These are phyloP conservation scores for Gambelia wislizenii DNA, from an alignment of 2,797 vertebrate genomes.

Conservation along the genomic window DNA sequence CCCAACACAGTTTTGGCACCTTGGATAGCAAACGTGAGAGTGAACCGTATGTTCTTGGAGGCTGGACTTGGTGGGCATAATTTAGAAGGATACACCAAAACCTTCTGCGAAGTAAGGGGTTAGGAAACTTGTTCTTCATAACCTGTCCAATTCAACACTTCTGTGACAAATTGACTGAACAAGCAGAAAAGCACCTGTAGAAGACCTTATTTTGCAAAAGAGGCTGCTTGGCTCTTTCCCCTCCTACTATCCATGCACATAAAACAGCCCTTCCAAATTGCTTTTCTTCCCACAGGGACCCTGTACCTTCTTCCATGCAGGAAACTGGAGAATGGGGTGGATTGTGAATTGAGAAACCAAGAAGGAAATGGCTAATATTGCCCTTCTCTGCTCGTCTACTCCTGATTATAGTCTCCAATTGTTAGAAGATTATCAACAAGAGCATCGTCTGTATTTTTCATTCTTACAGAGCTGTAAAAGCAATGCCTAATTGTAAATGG, in stretches of 20 bases:
- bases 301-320: not conserved
- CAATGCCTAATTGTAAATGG: too few relatives aligned
- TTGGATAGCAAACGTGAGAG: not conserved
- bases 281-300: not conserved
- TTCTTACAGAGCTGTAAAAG: not conserved
- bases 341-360: not conserved
- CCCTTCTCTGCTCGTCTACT: not conserved
- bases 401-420: not conserved
- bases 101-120: not conserved
- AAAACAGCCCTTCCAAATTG: not conserved
- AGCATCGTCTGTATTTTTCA: not conserved
- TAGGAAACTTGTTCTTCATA: not conserved
- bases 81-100: not conserved
- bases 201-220: too few relatives aligned
- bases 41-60: not conserved
- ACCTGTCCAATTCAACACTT: not conserved
- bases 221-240: not conserved
- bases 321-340: fast-evolving
- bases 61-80: too few relatives aligned
- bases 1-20: not conserved
- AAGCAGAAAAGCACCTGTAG: not conserved
- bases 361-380: not conserved
- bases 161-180: not conserved
- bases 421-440: not conserved
- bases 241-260: not conserved